phyloP scores from a whole-genome alignment of 2,888 invertebrate species.

The Dilophus febrilis region DNA sequence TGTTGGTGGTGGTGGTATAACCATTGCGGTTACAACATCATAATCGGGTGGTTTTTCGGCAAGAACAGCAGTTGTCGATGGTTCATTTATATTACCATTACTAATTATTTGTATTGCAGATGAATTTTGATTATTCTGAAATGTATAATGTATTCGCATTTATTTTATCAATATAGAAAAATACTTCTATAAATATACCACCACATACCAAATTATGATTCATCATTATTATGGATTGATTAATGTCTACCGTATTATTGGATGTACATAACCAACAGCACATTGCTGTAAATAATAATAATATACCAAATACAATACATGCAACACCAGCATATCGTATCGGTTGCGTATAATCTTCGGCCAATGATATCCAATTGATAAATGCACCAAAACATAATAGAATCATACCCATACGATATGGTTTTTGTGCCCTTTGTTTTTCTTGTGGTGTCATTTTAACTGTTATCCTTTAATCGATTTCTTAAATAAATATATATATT shows the following conservation, averaged over 20 bases:
- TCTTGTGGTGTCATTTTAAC: conserved; percentile 51
- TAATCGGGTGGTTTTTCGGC: conserved; percentile 57
- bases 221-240: too few species aligned
- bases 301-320: conserved; percentile 45
- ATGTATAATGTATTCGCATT: conserved; percentile 11
- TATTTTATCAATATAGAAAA: background rate
- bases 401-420: conserved; percentile 57
- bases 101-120: conserved; percentile 48
- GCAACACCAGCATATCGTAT: conserved; percentile 56
- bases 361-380: conserved; percentile 56
- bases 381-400: conserved; percentile 52
- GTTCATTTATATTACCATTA: conserved; percentile 35
- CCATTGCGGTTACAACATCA: conserved; percentile 46
- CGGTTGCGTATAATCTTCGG: conserved; percentile 54
- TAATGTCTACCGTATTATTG: conserved; percentile 10
- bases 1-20: conserved; percentile 42
- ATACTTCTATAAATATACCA: conserved; percentile 35
- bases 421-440: conserved; percentile 47
- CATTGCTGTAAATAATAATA: conserved; percentile 56
- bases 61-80: conserved; percentile 33
- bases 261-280: conserved; percentile 52
- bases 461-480: too few species aligned
- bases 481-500: too few species aligned
- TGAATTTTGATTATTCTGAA: conserved; percentile 48
- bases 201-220: too few species aligned